Evolutionary conservation across 35 echinoderm and acorn worm species (phyloP), one percentile per base, ranked within the genome.

Genomic region (Eucidaris tribuloides): DNA sequence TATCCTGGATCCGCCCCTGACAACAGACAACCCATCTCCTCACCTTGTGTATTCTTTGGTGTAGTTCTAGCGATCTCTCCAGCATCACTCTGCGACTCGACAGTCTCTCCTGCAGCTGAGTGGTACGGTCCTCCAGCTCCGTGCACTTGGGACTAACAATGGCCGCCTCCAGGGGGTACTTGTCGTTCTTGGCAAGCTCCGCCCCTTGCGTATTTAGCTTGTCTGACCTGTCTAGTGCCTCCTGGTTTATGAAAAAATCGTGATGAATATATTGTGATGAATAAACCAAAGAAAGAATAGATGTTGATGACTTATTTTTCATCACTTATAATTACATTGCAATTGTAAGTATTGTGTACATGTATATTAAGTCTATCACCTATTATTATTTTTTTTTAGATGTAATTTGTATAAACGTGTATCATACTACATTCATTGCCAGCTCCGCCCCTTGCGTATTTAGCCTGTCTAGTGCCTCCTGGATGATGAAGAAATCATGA

Each of bases 21-120:
- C n/a, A n/a, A n/a, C n/a, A n/a, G n/a, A n/a, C n/a, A n/a, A n/a
- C n/a, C n/a, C n/a, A n/a, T n/a, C n/a, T n/a, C n/a, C 68, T 74
- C 79, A 97, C 94, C 65, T 81, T 92, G 24, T 90, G 76, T 77
- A 97, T 92, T 52, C 94, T 97, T 33, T 89, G 49, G 43, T 93
- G 90, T 20, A 97, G 83, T 46, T 97, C 90, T 5, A 85, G 62
- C 24, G 90, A 92, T 34, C 82, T 79, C 31, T 89, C 82, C 29
- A 97, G 61, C 68, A 83, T 27, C 27, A 62, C 85, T 76, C 71
- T 84, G 43, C 86, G 59, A 30, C 64, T 89, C 11, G 77, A 76
- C 7, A 89, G 58, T 49, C 63, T 82, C 13, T 49, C 58, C 15
- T 81, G 79, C 0, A 97, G 66, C 52, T 89, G 35, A n/a, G 59